A percentile compares a stretch with the other conserved stretches of the same genome.
Evolutionary conservation across 1,140 invertebrate genomes (phyloP).

Genomic region (Zaprionus kolodkinae): DNA sequence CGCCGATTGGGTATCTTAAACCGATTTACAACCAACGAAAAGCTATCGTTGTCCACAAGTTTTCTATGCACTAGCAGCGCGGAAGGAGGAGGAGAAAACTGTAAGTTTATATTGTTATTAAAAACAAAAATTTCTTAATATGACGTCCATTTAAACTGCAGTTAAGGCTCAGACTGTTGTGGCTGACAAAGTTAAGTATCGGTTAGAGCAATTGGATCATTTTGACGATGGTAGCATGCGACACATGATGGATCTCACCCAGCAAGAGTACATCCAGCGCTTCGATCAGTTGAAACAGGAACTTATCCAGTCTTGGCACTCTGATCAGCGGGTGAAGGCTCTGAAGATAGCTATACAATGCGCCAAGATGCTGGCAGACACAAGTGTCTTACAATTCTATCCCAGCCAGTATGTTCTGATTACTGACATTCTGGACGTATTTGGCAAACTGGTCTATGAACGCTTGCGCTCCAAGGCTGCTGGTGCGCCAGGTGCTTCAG

Average conservation of each 20-base stretch:
- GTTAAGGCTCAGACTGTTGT: constrained; percentile 91
- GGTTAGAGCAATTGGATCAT: constrained; percentile 96
- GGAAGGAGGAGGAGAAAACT: constrained; percentile 64
- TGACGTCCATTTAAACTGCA: constrained; percentile 62
- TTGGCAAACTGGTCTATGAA: constrained; percentile 96
- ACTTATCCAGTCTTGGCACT: constrained; percentile 95
- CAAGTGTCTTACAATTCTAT: constrained; percentile 96
- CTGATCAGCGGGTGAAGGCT: constrained; percentile 97
- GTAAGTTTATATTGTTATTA: constrained; percentile 64
- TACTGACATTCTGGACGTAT: constrained; percentile 97
- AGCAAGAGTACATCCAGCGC: constrained; percentile 95
- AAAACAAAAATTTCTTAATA: constrained; percentile 74
- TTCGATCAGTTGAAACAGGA: constrained; percentile 96
- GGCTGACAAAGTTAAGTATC: constrained; percentile 95
- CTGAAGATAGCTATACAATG: constrained; percentile 98
- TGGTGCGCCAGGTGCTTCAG: constrained; percentile 84
- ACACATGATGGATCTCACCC: constrained; percentile 95
- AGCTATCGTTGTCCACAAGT: constrained; percentile 94
- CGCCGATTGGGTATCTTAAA: constrained; percentile 90
- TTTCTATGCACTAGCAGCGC: constrained; percentile 86
- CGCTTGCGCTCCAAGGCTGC: constrained; percentile 92
- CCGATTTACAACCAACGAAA: constrained; percentile 96
- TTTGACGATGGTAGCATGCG: constrained; percentile 95
- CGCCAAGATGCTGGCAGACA: constrained; percentile 95
- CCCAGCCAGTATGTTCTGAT: constrained; percentile 99